A percentile compares a stretch with the other conserved stretches of the same genome.
Conservation (phyloP, 2,888 invertebrate genomes). For the Eupithecia dodoneata region DNA sequence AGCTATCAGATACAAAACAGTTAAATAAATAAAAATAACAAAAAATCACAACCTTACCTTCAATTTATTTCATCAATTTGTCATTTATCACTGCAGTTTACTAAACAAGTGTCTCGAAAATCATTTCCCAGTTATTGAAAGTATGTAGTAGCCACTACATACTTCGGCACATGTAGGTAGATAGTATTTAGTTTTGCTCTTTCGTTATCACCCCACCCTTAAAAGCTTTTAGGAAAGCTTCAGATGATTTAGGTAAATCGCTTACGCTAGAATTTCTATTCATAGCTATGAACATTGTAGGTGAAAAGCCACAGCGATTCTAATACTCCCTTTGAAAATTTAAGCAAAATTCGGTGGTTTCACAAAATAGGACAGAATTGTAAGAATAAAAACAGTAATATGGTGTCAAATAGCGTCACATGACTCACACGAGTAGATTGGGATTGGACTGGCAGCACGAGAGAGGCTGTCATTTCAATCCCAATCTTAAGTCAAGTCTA, state of each 20-base stretch:
- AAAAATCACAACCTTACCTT: conserved; percentile 2
- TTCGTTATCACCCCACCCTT: neutral
- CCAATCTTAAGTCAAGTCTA: neutral
- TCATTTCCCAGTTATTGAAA: neutral
- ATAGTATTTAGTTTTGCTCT: neutral
- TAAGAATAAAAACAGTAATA: neutral
- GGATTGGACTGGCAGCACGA: neutral
- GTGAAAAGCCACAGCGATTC: neutral
- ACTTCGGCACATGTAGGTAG: neutral
- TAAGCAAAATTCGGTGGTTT: neutral
- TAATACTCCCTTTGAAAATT: neutral
- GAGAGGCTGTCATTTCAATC: too few relatives aligned
- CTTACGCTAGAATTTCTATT: too few relatives aligned
- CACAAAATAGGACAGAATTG: neutral
- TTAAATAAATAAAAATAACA: neutral
- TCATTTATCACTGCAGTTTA: neutral
- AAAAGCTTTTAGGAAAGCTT: neutral
- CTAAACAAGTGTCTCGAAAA: neutral
- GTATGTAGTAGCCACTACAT: neutral
- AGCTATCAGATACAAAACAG: neutral
- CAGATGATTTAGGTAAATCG: neutral
- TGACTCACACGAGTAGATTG: neutral
- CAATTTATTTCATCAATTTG: neutral
- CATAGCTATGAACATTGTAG: neutral
- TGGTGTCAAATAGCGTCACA: neutral